Evolutionary conservation across 1,140 invertebrate species (phyloP), one percentile per base, ranked within the genome.

Genomic region (Piezodorus guildinii): DNA sequence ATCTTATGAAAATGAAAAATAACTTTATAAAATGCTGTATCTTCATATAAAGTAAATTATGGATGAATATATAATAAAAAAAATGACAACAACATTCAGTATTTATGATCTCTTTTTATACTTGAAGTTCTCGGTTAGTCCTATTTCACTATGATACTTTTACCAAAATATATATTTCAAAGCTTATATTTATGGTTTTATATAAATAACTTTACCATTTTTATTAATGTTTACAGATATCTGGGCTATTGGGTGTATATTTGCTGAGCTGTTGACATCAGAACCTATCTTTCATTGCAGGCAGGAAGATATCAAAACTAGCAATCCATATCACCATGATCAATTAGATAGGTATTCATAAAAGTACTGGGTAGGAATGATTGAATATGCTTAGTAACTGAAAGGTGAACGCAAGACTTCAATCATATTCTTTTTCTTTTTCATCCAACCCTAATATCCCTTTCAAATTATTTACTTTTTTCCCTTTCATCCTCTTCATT

Each of bases 221-320:
- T n/a, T n/a, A n/a, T 30, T 30, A 30, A 30, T 30, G 27, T 30
- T 30, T 79, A 62, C 70, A 90, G 96, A 99, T 80, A 99, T 99
- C 69, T 99, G 97, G 97, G 97, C 97, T 1, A 99, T 99, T 75
- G 97, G 97, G 14, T 99, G 97, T 77, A 99, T 99, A 75, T 99
- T 99, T 82, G 94, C 94, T 15, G 94, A 98, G 74, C 75, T 98
- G 14, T 77, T 97, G 63, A 96, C 94, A 10, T 97, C 94, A 1
- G 97, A 99, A 77, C 97, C 97, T 21, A 98, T 99, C 74, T 99
- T 99, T 75, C 96, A 99, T 74, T 99, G 97, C 79, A 84, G 95
- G 51, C 96, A 99, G 80, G 97, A 99, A 78, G 96, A 99, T 74
- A 99, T 99, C 64, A 99, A 99, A 78, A 98, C 96, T 10, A 96